A percentile compares a stretch with the other conserved stretches of the same genome.
These are phyloP conservation scores for Drosophila tani DNA, from an alignment of 1,140 invertebrate genomes.

Conservation along the genomic window DNA sequence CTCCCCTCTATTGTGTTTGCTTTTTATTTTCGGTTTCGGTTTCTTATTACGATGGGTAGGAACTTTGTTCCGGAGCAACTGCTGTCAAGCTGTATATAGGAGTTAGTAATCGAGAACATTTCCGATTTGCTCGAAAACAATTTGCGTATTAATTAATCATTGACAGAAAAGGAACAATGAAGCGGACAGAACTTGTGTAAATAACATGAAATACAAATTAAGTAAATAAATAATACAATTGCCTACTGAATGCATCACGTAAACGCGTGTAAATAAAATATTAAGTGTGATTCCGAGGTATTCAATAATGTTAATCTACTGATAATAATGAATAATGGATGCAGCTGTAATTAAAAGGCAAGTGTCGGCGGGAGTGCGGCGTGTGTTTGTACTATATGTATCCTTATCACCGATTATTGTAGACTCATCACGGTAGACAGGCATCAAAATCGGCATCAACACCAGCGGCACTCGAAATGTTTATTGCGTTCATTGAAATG, in stretches of 20 bases:
- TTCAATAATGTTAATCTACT: conserved; percentile 73
- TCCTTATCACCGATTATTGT: conserved; percentile 36
- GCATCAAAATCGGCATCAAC: conserved; percentile 23
- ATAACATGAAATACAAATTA: conserved; percentile 55
- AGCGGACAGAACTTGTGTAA: conserved; percentile 52
- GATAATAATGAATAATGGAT: conserved; percentile 67
- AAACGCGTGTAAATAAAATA: conserved; percentile 73
- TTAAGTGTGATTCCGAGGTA: conserved; percentile 53
- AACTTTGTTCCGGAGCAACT: conserved; percentile 1
- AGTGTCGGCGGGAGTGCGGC: conserved; percentile 31
- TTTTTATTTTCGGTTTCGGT: conserved; percentile 21
- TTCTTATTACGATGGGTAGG: background rate
- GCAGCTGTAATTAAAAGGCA: conserved; percentile 39
- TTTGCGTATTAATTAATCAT: conserved; percentile 42
- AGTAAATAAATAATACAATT: conserved; percentile 45
- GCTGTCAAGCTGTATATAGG: conserved; percentile 60
- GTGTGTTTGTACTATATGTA: conserved; percentile 17
- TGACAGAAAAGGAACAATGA: conserved; percentile 5
- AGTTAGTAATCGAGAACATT: conserved; percentile 4
- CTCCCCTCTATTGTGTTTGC: conserved; percentile 8
- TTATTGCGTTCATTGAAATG: conserved; percentile 62
- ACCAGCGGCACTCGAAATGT: conserved; percentile 32
- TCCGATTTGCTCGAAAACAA: conserved; percentile 14
- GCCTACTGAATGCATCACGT: conserved; percentile 60
- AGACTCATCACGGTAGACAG: conserved; percentile 25